phyloP scores from a whole-genome alignment of 2,888 invertebrate species.

The Acronicta psi region DNA sequence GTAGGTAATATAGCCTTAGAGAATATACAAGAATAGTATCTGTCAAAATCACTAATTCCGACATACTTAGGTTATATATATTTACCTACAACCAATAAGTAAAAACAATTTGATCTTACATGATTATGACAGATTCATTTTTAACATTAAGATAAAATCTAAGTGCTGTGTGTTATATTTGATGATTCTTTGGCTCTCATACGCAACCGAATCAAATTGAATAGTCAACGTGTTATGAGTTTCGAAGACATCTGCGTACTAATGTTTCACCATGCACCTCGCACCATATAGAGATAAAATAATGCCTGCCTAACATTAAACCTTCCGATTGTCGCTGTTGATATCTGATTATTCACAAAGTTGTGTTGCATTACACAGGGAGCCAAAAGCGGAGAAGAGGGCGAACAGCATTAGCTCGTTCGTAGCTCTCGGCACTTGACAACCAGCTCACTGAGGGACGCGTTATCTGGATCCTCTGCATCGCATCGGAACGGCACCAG shows the following conservation, averaged over 20 bases:
- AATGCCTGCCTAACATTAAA: slow-evolving; percentile 58
- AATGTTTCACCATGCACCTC: slow-evolving; percentile 79
- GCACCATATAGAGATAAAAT: slow-evolving; percentile 71
- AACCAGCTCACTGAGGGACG: slow-evolving; percentile 89
- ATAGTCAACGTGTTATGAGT: slow-evolving; percentile 48
- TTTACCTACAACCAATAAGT: not conserved
- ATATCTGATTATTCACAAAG: slow-evolving; percentile 36
- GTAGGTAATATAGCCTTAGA: slow-evolving; percentile 7
- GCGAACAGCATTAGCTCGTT: slow-evolving; percentile 95
- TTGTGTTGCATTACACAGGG: slow-evolving; percentile 84
- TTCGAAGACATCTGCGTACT: slow-evolving; percentile 61
- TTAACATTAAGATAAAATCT: not conserved
- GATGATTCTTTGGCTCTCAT: slow-evolving; percentile 35
- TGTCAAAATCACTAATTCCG: slow-evolving; percentile 2
- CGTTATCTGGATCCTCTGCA: slow-evolving; percentile 82
- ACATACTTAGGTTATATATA: not conserved
- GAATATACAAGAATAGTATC: slow-evolving; percentile 12
- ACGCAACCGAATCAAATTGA: slow-evolving; percentile 3
- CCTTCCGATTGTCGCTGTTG: slow-evolving; percentile 33
- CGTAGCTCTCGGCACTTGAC: slow-evolving; percentile 93
- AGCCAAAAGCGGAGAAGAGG: slow-evolving; percentile 95
- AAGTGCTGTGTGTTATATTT: slow-evolving; percentile 38
- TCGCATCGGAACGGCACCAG: slow-evolving; percentile 73
- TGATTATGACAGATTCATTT: slow-evolving; percentile 26
- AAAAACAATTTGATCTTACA: not conserved